A percentile compares a stretch with the other conserved stretches of the same genome.
Conservation (phyloP, 2,797 vertebrate species). For the Sternotherus odoratus region DNA sequence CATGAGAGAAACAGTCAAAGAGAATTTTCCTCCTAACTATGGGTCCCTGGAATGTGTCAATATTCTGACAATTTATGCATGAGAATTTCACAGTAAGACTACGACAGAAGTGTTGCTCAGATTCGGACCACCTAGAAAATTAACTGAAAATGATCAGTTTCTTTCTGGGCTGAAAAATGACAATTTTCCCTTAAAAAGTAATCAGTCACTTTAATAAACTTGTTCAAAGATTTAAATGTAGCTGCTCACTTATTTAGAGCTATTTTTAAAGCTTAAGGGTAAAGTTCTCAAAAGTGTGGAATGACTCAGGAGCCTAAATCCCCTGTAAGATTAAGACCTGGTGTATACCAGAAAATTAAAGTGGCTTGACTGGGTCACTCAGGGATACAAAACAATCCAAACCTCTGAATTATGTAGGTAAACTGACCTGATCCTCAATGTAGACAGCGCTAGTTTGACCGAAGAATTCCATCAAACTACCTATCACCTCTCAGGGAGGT, state of each 20-base stretch:
- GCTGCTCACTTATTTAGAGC: not conserved
- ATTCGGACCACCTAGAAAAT: not conserved
- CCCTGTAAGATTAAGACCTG: not conserved
- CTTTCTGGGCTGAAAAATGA: not conserved
- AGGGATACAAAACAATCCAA: not conserved
- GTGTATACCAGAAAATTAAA: not conserved
- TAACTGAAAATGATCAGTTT: not conserved
- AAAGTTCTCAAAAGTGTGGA: not conserved
- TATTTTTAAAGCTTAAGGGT: not conserved
- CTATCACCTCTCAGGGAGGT: not conserved
- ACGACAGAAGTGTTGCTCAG: not conserved
- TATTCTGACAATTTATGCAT: not conserved
- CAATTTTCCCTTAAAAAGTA: not conserved
- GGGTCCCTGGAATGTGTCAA: not conserved
- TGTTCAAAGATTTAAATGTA: not conserved
- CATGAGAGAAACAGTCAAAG: not conserved
- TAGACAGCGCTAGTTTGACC: not conserved
- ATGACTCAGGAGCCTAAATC: not conserved
- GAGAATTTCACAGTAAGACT: not conserved
- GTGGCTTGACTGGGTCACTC: not conserved
- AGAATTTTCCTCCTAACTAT: not conserved
- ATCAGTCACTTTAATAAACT: not conserved
- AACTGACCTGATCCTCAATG: not conserved
- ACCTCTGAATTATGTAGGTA: not conserved
- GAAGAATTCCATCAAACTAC: not conserved